Evolutionary conservation across 2,797 vertebrate genomes (phyloP).

Genomic region (Lepus townsendii): DNA sequence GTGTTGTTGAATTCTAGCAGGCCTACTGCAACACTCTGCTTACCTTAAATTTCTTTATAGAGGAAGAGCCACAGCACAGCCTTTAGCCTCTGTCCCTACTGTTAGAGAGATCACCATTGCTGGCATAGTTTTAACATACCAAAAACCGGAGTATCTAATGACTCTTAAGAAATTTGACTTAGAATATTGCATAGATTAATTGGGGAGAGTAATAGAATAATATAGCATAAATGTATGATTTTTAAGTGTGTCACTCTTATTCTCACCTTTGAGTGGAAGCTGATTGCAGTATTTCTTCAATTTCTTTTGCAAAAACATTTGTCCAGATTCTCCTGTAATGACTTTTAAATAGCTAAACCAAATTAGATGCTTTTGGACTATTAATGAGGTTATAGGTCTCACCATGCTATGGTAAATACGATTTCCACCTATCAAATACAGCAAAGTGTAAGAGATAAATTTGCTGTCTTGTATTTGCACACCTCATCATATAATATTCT

Average conservation of each 20-base stretch:
- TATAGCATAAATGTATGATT: neutral
- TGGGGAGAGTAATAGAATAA: neutral
- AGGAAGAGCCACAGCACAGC: neutral
- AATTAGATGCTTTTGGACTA: slow-evolving; percentile 31
- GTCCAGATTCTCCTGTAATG: neutral
- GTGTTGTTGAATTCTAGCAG: neutral
- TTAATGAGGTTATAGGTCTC: slow-evolving; percentile 35
- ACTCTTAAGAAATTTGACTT: neutral
- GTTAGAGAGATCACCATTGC: neutral
- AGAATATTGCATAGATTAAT: neutral
- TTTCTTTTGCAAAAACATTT: slow-evolving; percentile 59
- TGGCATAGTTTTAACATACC: neutral
- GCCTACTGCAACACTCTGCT: neutral
- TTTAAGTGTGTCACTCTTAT: neutral
- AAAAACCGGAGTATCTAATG: no score
- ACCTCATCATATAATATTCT: neutral
- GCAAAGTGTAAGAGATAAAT: neutral
- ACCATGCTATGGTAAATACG: neutral
- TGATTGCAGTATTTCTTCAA: neutral
- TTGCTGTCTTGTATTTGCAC: neutral
- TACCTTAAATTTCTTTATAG: neutral
- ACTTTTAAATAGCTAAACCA: slow-evolving; percentile 46
- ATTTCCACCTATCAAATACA: slow-evolving; percentile 18
- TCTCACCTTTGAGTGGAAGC: slow-evolving; percentile 20
- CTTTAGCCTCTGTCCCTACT: neutral